A percentile compares a stretch with the other conserved stretches of the same genome.
Conservation (phyloP, 1,140 invertebrate species). For the Bombyx mori region ASM3026992v2 NC_085115.1:12025001-12025500, state of each 20-base stretch:
- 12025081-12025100: conserved; percentile 70
- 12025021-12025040: conserved; percentile 70
- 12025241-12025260: too few species aligned
- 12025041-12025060: conserved; percentile 37
- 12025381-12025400: conserved; percentile 24
- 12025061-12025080: conserved; percentile 69
- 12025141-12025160: too few species aligned
- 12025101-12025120: conserved; percentile 68
- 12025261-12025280: too few species aligned
- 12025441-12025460: conserved; percentile 6
- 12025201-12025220: too few species aligned
- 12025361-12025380: conserved; percentile 13
- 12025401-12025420: conserved; percentile 32
- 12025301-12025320: conserved; percentile 14
- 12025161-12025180: too few species aligned
- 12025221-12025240: too few species aligned
- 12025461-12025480: too few species aligned
- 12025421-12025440: conserved; percentile 18
- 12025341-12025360: conserved; percentile 19
- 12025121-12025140: conserved; percentile 12
- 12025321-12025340: conserved; percentile 18
- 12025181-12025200: too few species aligned
- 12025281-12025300: too few species aligned
- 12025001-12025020: too few species aligned
- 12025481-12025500: too few species aligned